These are phyloP conservation scores for Rhopalosiphum nymphaeae DNA, from an alignment of 2,888 invertebrate species.

Conservation along the genomic window DNA sequence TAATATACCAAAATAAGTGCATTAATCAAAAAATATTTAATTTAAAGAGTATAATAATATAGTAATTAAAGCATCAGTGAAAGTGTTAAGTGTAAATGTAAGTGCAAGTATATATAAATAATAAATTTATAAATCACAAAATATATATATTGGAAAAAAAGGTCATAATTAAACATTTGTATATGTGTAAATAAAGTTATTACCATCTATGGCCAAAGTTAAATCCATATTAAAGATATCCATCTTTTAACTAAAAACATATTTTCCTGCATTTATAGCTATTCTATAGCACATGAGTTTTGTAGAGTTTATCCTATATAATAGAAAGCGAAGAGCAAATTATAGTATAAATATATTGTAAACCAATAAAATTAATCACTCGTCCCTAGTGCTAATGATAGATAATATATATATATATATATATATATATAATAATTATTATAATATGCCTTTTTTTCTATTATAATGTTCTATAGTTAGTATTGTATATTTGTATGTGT, in stretches of 20 bases:
- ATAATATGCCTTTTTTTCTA: neutral
- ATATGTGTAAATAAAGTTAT: neutral
- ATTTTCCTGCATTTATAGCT: neutral
- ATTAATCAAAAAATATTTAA: neutral
- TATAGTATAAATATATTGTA: neutral
- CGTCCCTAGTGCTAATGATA: neutral
- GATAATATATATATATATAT: too few relatives aligned
- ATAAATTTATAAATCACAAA: neutral
- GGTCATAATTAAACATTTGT: neutral
- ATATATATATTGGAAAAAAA: neutral
- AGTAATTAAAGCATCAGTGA: neutral
- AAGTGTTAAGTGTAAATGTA: too few relatives aligned
- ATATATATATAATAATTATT: too few relatives aligned
- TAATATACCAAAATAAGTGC: neutral
- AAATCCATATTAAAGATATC: too few relatives aligned
- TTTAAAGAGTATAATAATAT: neutral
- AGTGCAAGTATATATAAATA: neutral
- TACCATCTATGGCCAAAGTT: neutral
- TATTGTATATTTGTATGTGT: neutral
- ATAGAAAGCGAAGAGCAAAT: neutral
- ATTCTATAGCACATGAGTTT: neutral
- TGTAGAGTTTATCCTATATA: neutral
- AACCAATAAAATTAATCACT: neutral
- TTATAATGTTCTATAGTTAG: neutral
- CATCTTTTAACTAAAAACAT: neutral